Conservation (phyloP, 2,888 invertebrate genomes). For the Slavum lentiscoides region DNA sequence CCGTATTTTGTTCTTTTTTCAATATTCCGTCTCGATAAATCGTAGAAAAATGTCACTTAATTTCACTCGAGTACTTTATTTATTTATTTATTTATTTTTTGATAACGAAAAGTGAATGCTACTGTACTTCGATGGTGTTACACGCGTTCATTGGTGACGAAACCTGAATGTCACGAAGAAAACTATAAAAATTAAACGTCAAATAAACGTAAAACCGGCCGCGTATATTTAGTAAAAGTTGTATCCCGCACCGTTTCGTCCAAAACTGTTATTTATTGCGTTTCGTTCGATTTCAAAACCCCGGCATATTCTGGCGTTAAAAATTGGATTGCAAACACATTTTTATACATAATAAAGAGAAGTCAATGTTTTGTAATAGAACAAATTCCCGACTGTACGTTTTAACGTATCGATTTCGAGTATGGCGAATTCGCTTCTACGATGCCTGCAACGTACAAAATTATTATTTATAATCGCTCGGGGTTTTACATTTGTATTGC, state of each 20-base stretch:
- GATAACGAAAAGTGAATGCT: background rate
- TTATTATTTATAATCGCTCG: background rate
- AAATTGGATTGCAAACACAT: background rate
- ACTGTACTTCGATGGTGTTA: background rate
- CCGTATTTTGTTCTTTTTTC: background rate
- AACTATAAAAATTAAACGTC: background rate
- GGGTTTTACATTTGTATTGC: constrained; percentile 13
- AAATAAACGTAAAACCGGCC: constrained; percentile 3
- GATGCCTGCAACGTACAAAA: background rate
- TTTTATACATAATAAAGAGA: background rate
- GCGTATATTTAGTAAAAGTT: constrained; percentile 2
- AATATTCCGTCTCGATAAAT: constrained; percentile 1
- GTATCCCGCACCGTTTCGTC: background rate
- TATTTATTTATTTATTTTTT: too few species aligned
- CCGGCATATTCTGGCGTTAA: background rate
- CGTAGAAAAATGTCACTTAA: background rate
- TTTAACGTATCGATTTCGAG: background rate
- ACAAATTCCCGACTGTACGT: background rate
- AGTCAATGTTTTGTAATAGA: background rate
- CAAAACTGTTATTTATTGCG: background rate
- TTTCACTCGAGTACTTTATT: background rate
- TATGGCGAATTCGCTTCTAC: background rate
- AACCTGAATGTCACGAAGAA: constrained; percentile 9
- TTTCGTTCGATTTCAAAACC: background rate
- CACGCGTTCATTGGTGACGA: background rate